Base-by-base conservation (phyloP, 2,797 vertebrate species). In the Syngnathus rostellatus region DNA sequence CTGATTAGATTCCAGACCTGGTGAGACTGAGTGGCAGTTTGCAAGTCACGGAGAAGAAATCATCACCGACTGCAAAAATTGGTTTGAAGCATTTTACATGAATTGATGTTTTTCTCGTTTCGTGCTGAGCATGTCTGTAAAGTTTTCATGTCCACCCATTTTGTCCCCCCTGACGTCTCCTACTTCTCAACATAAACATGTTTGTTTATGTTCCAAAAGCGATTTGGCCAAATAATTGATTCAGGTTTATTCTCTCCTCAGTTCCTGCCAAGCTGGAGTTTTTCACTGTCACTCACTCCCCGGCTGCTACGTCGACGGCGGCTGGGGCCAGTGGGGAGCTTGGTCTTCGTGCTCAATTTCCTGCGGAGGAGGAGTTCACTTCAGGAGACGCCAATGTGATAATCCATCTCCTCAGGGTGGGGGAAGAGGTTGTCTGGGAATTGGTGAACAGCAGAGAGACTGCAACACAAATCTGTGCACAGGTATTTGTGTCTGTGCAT, bases 231-330 rank as follows among this genome's bases (percentile, higher is more conserved):
- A 31, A 37, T 5, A 63, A 63, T n/a, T 1, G 12, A 46, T 46
- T 17, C 23, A 63, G 23, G 0, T 19, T 38, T 9, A 62, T 64
- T 37, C 14, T 0, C 67, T 38, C 58, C 17, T 54, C 81, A 96
- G 95, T 76, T 92, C 94, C 0, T 97, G 94, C 2, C 77, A 87
- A 66, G 83, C 81, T 0, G 95, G 94, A 0, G 77, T 87, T 5
- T 74, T 96, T 54, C 83, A 81, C 51, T 95, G 94, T 72, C 83
- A 74, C 0, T 88, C 91, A 1, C 81, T 92, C 7, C 90, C 92
- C 0, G 84, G 85, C 63, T 93, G 93, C 79, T 74, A 75, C 21
- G 80, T 88, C 1, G 90, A 91, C 0, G 92, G 92, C 0, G 83
- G 77, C 2, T 93, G 92, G 92, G 87, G 89, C 66, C 86, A 86